Percentiles rank a stretch among this genome's conserved stretches.
Conservation (phyloP, 1,140 invertebrate genomes). For the Zaprionus kolodkinae region DNA sequence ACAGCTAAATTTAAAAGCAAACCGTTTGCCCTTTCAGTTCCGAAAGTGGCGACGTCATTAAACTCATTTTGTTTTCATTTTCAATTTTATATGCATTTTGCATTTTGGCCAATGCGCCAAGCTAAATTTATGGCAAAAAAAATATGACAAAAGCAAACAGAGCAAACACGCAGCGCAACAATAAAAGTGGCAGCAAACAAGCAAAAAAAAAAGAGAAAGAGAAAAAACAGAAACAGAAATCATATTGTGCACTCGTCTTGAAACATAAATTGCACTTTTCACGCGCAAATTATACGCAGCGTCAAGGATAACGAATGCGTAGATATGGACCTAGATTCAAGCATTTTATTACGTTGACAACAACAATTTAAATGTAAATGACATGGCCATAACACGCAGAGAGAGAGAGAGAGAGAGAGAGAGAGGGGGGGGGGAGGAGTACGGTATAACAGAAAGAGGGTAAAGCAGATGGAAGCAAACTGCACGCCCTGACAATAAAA, state of each 20-base stretch:
- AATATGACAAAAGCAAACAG: neutral
- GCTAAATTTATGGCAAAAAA: constrained; percentile 2
- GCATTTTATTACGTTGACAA: constrained; percentile 76
- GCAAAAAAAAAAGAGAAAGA: constrained; percentile 23
- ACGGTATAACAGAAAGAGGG: too few species aligned
- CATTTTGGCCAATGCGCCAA: constrained; percentile 22
- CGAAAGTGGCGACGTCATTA: constrained; percentile 45
- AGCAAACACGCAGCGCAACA: neutral
- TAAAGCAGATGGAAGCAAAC: constrained; percentile 7
- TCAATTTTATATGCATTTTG: constrained; percentile 34
- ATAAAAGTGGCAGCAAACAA: constrained; percentile 3
- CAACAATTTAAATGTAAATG: constrained; percentile 73
- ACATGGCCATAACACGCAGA: constrained; percentile 48
- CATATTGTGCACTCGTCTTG: constrained; percentile 40
- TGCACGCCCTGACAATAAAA: constrained; percentile 58
- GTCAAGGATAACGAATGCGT: constrained; percentile 80
- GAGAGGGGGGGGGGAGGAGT: too few species aligned
- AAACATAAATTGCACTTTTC: constrained; percentile 64
- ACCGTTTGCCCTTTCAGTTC: constrained; percentile 43
- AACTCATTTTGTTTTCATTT: constrained; percentile 3
- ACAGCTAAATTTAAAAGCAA: constrained; percentile 53
- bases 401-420: constrained; percentile 1
- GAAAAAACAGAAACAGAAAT: constrained; percentile 22
- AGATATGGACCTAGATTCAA: constrained; percentile 83
- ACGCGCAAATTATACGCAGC: constrained; percentile 44